Base-by-base conservation (phyloP, 37 sponge, comb jelly and placozoan genomes). In the Halichondria panicea region DNA sequence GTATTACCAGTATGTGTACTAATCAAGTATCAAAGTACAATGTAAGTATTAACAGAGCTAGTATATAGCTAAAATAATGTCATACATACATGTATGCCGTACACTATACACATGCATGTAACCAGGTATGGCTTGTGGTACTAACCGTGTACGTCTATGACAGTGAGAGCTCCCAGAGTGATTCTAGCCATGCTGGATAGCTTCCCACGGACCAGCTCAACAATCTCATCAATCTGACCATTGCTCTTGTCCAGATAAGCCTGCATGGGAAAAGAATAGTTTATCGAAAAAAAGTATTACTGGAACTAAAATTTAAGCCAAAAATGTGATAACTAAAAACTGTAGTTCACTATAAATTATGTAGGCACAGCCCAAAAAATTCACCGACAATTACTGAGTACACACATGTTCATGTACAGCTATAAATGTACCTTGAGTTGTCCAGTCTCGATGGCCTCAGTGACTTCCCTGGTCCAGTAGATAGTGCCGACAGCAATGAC, bases 121-220 rank as follows among this genome's bases (percentile, higher is more conserved):
- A 27, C 61, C 24, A n/a, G 12, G 61, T 8, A n/a, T 59, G 24
- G 61, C 24, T 9, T 59, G 27, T 59, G 24, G 9, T 59, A 22
- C 81, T 40, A 63, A 94, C 94, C 96, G 65, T 99, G 99, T 24
- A 99, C 99, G 74, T 99, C 99, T 42, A 99, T 87, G 22, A 95
- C 96, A 56, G 89, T 99, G 68, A 99, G 94, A 31, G 99, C 99
- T 56, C 96, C 94, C 32, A 99, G 88, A 2, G 99, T 93, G 41
- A 93, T 92, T 24, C 99, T 84, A 1, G 91, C 78, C 90, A 93
- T 93, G 33, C 75, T 87, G 59, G 92, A 64, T 39, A 99, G 87
- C 70, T 95, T 91, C 3, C 99, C 99, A 65, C 99, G 80, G 63
- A 99, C 99, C 83, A 93, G 63, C 66, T 84, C 81, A 35, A 97